Evolutionary conservation across 2,888 invertebrate species (phyloP).

Genomic region (Parnassius glacialis): DNA sequence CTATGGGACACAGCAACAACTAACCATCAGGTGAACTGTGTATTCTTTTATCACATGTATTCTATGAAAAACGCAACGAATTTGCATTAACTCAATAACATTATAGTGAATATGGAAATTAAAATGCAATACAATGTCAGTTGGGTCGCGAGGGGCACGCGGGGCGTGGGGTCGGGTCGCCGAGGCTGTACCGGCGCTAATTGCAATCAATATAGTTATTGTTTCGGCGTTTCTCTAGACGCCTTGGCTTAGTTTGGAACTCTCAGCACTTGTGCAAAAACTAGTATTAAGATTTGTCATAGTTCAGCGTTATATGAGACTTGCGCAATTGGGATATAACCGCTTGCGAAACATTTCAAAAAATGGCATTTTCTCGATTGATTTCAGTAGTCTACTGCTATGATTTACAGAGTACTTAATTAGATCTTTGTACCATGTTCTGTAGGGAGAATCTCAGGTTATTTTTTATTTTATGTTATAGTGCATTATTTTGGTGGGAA

Average conservation of each 20-base stretch:
- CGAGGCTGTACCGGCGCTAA: slow-evolving; percentile 28
- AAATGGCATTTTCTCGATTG: not conserved
- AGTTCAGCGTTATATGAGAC: slow-evolving; percentile 26
- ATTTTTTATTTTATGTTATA: too few species aligned
- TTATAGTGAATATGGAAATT: not conserved
- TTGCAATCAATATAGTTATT: slow-evolving; percentile 31
- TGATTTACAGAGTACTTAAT: too few species aligned
- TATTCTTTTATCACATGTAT: too few species aligned
- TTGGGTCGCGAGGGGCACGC: not conserved
- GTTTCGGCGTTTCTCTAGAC: slow-evolving; percentile 31
- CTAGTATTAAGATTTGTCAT: slow-evolving; percentile 30
- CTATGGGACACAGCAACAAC: too few species aligned
- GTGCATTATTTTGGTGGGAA: too few species aligned
- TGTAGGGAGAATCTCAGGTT: too few species aligned
- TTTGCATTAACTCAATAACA: not conserved
- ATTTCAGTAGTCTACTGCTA: not conserved
- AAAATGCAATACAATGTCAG: not conserved
- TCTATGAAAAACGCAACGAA: too few species aligned
- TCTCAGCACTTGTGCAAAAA: slow-evolving; percentile 28
- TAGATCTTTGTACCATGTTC: too few species aligned
- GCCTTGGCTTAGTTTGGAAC: slow-evolving; percentile 38
- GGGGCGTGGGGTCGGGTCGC: slow-evolving; percentile 10
- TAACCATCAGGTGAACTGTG: too few species aligned
- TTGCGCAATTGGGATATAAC: slow-evolving; percentile 30
- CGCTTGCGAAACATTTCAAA: slow-evolving; percentile 27